A percentile compares a stretch with the other conserved stretches of the same genome.
Evolutionary conservation across 2,888 invertebrate genomes (phyloP).

Genomic region (Orgyia antiqua): DNA sequence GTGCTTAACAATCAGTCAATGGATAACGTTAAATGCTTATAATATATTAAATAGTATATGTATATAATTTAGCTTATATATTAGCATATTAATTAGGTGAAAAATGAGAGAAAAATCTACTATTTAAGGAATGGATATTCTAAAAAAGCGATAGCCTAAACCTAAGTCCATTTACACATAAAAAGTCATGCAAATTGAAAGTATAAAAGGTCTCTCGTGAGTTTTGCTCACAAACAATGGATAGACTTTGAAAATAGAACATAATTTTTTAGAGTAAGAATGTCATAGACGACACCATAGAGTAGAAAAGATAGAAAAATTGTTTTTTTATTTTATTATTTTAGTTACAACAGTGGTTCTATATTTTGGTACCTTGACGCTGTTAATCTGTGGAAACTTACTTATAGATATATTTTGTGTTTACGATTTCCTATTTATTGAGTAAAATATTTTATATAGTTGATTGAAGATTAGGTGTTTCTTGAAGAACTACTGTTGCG

Average conservation of each 20-base stretch:
- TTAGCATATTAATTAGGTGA: conserved; percentile 43
- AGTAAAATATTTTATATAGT: no score
- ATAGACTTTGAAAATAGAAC: conserved; percentile 10
- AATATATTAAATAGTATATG: conserved; percentile 45
- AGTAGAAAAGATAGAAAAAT: conserved; percentile 10
- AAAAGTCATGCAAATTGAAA: conserved; percentile 64
- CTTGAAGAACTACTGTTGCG: conserved; percentile 28
- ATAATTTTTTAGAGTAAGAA: conserved; percentile 7
- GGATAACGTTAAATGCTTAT: conserved; percentile 58
- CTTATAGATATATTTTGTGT: no score
- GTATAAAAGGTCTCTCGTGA: conserved; percentile 58
- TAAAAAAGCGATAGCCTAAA: conserved; percentile 38
- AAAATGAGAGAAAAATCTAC: conserved; percentile 46
- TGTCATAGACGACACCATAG: conserved; percentile 6
- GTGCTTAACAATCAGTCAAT: conserved; percentile 61
- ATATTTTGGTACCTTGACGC: conserved; percentile 1
- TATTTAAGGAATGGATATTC: conserved; percentile 64
- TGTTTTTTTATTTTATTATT: conserved; percentile 5
- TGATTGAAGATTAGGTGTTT: conserved; percentile 4
- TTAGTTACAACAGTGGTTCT: conserved; percentile 17
- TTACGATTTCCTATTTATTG: no score
- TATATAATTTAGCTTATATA: conserved; percentile 48
- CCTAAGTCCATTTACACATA: conserved; percentile 33
- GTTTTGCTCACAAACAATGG: conserved; percentile 35
- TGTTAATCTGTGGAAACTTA: conserved; percentile 1